phyloP scores from a whole-genome alignment of 2,797 vertebrate species.

The Lemur catta region DNA sequence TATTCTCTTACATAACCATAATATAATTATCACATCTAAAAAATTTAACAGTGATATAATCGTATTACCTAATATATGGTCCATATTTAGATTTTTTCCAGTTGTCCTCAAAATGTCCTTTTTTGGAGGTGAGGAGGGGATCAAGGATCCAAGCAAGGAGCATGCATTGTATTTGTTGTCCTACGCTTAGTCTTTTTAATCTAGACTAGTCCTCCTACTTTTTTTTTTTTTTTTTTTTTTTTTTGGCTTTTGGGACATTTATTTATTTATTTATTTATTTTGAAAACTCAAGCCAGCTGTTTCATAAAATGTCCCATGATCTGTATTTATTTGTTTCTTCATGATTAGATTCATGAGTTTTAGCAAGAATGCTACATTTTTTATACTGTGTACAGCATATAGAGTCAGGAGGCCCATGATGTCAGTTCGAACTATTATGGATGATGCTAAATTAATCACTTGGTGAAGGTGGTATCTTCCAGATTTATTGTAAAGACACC shows the following conservation, averaged over 20 bases:
- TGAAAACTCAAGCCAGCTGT: not conserved
- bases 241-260: not conserved
- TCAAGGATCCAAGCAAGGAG: not conserved
- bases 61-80: not conserved
- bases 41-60: not conserved
- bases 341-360: not conserved
- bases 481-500: not conserved
- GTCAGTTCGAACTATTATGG: not conserved
- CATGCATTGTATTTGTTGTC: not conserved
- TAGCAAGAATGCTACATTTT: not conserved
- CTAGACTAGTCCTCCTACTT: not conserved
- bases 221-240: not conserved
- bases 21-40: not conserved
- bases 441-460: not conserved
- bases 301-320: not conserved
- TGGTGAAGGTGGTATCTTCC: not conserved
- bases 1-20: constrained; percentile 10
- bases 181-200: not conserved
- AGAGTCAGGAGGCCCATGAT: not conserved
- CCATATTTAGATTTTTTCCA: not conserved
- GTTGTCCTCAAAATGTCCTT: not conserved
- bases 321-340: not conserved
- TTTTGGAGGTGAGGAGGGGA: not conserved
- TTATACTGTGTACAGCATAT: not conserved
- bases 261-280: not conserved